These are phyloP conservation scores for Melanchra persicariae DNA, from an alignment of 2,888 invertebrate species.

Conservation along the genomic window DNA sequence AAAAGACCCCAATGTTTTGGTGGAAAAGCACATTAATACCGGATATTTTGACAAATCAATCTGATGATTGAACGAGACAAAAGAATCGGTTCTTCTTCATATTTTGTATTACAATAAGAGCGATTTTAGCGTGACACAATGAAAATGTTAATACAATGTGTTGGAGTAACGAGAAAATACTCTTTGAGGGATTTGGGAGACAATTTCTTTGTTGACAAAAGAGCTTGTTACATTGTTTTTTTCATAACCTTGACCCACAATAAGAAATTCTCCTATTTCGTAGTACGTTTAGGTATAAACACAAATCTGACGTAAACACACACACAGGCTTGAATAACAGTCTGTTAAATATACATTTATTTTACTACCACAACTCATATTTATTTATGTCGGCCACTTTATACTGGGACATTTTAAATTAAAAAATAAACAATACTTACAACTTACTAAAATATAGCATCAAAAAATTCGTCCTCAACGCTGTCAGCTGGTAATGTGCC, in stretches of 20 bases:
- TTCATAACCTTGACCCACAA: background rate
- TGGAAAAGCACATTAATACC: background rate
- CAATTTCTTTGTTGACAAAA: slow-evolving; percentile 12
- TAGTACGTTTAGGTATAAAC: background rate
- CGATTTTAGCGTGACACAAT: slow-evolving; percentile 6
- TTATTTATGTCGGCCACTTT: too few species aligned
- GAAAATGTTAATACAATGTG: slow-evolving; percentile 21
- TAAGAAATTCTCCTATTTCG: too few species aligned
- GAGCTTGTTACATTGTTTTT: background rate
- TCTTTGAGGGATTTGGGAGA: slow-evolving; percentile 8
- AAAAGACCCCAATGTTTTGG: too few species aligned
- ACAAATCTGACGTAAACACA: background rate
- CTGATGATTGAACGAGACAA: slow-evolving; percentile 22
- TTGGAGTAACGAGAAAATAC: slow-evolving; percentile 1
- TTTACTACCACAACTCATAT: too few species aligned
- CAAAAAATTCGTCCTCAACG: too few species aligned
- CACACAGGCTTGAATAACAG: background rate
- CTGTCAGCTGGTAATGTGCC: too few species aligned
- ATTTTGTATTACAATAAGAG: background rate
- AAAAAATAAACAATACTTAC: too few species aligned
- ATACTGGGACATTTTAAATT: too few species aligned
- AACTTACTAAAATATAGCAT: too few species aligned
- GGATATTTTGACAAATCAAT: slow-evolving; percentile 17
- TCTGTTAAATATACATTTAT: too few species aligned
- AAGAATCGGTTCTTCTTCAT: background rate